These are phyloP conservation scores for Lathronympha strigana DNA, from an alignment of 2,888 invertebrate species.

Conservation along the genomic window DNA sequence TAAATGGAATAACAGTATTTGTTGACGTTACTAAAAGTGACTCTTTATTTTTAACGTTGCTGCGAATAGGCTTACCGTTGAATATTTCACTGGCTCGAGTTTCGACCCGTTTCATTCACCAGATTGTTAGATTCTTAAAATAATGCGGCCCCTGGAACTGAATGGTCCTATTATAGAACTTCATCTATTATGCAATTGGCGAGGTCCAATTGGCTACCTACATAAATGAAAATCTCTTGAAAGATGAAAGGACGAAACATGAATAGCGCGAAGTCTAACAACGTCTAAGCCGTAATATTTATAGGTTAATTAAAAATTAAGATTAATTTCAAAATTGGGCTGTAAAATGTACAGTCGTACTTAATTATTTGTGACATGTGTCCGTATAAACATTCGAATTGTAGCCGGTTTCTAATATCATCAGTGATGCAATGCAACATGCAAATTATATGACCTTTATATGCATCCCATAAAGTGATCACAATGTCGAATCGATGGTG, in stretches of 20 bases:
- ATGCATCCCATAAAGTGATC: background rate
- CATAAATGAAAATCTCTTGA: slow-evolving; percentile 73
- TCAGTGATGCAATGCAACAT: too few species aligned
- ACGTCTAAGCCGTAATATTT: background rate
- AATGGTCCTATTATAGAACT: slow-evolving; percentile 74
- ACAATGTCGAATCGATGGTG: slow-evolving; percentile 4
- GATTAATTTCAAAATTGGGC: too few species aligned
- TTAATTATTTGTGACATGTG: background rate
- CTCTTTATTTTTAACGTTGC: slow-evolving; percentile 38
- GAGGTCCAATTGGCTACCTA: slow-evolving; percentile 63
- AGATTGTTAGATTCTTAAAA: slow-evolving; percentile 66
- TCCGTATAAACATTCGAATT: background rate
- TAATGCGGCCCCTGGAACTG: slow-evolving; percentile 70
- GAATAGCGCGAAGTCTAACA: slow-evolving; percentile 42
- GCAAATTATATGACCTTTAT: background rate
- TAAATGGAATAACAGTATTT: slow-evolving; percentile 48
- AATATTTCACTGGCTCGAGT: slow-evolving; percentile 41
- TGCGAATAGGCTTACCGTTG: slow-evolving; percentile 37
- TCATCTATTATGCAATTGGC: slow-evolving; percentile 77
- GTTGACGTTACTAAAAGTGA: slow-evolving; percentile 46
- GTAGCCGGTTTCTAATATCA: background rate
- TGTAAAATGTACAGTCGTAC: background rate
- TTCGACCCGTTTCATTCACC: slow-evolving; percentile 55
- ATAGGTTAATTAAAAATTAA: background rate
- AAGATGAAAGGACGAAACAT: slow-evolving; percentile 55